A percentile compares a stretch with the other conserved stretches of the same genome.
These are phyloP conservation scores for Tenthredo mesomela DNA, from an alignment of 2,888 invertebrate genomes.

Conservation along the genomic window DNA sequence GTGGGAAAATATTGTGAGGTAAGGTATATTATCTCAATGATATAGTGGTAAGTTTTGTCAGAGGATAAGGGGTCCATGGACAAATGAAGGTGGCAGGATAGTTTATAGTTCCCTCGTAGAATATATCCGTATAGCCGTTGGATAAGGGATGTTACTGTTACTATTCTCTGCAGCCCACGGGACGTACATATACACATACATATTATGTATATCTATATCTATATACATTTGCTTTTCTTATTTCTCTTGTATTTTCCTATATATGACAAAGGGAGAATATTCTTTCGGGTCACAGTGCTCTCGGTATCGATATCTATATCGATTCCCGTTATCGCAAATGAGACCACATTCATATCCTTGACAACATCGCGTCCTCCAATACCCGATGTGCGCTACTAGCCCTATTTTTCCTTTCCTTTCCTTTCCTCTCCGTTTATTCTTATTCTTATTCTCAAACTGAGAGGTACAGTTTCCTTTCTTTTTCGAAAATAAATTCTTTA, in stretches of 20 bases:
- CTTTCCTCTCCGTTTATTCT: not conserved
- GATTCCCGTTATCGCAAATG: conserved; percentile 51
- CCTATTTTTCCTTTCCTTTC: not conserved
- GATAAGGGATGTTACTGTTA: not conserved
- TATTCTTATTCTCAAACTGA: not conserved
- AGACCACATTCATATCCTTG: conserved; percentile 46
- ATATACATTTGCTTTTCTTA: not conserved
- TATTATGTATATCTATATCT: too few species aligned
- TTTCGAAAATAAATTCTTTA: not conserved
- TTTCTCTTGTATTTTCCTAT: conserved; percentile 16
- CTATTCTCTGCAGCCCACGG: not conserved
- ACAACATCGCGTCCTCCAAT: conserved; percentile 35
- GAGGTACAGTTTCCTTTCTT: not conserved
- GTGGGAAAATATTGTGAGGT: too few species aligned
- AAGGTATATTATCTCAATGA: not conserved
- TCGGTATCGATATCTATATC: conserved; percentile 29
- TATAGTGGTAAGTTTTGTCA: not conserved
- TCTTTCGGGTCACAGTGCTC: conserved; percentile 34
- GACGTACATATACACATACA: not conserved
- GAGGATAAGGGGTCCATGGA: conserved; percentile 9
- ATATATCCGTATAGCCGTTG: not conserved
- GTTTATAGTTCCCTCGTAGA: conserved; percentile 18
- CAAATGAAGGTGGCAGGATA: conserved; percentile 38
- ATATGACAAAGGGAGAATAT: conserved; percentile 42
- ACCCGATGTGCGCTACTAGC: not conserved